Evolutionary conservation across 2,888 invertebrate species (phyloP).

Genomic region (Melanostoma mellinum): DNA sequence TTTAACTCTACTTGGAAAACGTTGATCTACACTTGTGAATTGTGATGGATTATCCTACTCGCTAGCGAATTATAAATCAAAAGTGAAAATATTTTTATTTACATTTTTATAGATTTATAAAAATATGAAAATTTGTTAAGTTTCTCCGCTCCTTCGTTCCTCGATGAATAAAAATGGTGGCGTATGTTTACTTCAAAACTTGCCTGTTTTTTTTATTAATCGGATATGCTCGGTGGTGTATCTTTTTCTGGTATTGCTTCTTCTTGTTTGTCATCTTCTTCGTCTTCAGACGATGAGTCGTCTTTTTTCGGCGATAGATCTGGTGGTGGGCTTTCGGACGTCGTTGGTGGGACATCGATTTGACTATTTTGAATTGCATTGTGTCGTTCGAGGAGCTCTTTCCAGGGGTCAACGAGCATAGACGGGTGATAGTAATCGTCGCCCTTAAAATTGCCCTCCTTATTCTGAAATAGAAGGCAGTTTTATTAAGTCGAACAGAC

Average conservation of each 20-base stretch:
- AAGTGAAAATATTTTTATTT: slow-evolving; percentile 45
- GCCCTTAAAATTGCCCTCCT: slow-evolving; percentile 24
- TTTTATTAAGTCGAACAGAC: not conserved
- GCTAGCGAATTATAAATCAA: slow-evolving; percentile 7
- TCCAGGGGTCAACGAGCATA: slow-evolving; percentile 81
- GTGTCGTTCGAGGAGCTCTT: slow-evolving; percentile 77
- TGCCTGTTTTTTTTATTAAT: not conserved
- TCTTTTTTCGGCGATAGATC: slow-evolving; percentile 5
- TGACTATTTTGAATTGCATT: slow-evolving; percentile 76
- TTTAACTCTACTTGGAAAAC: slow-evolving; percentile 17
- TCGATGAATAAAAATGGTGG: not conserved
- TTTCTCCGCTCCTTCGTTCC: slow-evolving; percentile 48
- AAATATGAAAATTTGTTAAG: slow-evolving; percentile 65
- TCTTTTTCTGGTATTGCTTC: not conserved
- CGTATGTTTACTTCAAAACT: not conserved
- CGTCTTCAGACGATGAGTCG: not conserved
- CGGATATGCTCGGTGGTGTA: slow-evolving; percentile 21
- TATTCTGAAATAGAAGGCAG: slow-evolving; percentile 31
- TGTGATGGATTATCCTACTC: slow-evolving; percentile 9
- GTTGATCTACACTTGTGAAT: not conserved
- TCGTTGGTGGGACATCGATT: slow-evolving; percentile 50
- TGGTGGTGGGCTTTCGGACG: not conserved
- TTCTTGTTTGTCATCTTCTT: slow-evolving; percentile 1
- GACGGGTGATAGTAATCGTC: slow-evolving; percentile 77
- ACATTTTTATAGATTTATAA: slow-evolving; percentile 54